Conservation (phyloP, 2,888 invertebrate species). For the Rhimphoctona megacephalus region DNA sequence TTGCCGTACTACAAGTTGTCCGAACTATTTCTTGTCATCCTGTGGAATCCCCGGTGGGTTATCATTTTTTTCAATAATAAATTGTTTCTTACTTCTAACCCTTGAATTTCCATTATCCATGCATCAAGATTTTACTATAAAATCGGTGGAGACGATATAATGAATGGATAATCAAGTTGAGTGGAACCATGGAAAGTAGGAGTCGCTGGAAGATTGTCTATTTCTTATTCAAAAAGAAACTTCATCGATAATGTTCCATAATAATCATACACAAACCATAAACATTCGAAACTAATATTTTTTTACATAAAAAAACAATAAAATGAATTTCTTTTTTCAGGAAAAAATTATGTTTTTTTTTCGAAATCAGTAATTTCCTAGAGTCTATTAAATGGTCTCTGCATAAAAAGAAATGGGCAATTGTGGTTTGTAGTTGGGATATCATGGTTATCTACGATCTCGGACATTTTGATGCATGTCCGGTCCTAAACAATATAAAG, state of each 20-base stretch:
- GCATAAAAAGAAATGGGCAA: conserved; percentile 25
- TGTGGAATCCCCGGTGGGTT: neutral
- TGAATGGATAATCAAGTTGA: neutral
- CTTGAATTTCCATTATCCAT: neutral
- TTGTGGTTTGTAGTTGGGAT: neutral
- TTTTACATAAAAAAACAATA: neutral
- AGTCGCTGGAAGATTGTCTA: neutral
- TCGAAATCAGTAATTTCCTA: neutral
- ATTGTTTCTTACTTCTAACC: neutral
- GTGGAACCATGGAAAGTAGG: neutral
- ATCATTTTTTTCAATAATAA: neutral
- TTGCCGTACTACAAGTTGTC: conserved; percentile 18
- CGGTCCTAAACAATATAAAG: conserved; percentile 11
- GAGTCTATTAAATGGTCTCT: neutral
- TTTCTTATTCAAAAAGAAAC: neutral
- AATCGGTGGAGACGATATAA: neutral
- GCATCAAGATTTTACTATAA: neutral
- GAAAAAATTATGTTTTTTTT: neutral
- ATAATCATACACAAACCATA: neutral
- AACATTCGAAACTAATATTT: neutral
- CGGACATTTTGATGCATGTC: conserved; percentile 30
- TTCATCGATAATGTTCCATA: neutral
- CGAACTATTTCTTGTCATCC: conserved; percentile 6
- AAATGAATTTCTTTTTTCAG: neutral
- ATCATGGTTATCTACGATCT: conserved; percentile 19